These are phyloP conservation scores for Sander lucioperca DNA, from an alignment of 2,113 vertebrate genomes.

Conservation along the genomic window DNA sequence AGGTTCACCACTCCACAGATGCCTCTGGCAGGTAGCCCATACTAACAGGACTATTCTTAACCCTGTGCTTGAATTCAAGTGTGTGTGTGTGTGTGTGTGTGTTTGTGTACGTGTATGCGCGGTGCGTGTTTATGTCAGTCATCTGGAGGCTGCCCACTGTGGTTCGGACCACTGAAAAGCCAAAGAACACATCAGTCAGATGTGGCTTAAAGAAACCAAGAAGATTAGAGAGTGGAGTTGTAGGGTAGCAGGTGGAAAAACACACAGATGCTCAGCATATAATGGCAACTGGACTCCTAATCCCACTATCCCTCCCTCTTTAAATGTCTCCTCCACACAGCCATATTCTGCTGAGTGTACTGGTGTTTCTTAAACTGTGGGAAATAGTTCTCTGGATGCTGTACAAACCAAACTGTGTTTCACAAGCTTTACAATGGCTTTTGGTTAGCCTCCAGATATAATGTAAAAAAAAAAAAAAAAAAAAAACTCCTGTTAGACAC, in stretches of 20 bases:
- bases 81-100: slow-evolving; percentile 6
- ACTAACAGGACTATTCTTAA: slow-evolving; percentile 75
- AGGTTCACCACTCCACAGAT: slow-evolving; percentile 71
- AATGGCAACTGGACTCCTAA: slow-evolving; percentile 44
- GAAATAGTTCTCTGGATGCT: slow-evolving; percentile 31
- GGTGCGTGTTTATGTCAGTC: slow-evolving; percentile 63
- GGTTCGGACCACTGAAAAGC: slow-evolving; percentile 63
- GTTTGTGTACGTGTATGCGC: slow-evolving; percentile 32
- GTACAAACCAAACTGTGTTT: slow-evolving; percentile 22
- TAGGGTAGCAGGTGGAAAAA: slow-evolving; percentile 81
- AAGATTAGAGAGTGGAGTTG: slow-evolving; percentile 74
- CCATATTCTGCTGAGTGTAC: not conserved
- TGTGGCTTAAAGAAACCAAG: slow-evolving; percentile 67
- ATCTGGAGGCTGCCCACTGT: slow-evolving; percentile 76
- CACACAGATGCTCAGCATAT: slow-evolving; percentile 58
- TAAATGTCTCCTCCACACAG: slow-evolving; percentile 12
- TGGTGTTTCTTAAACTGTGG: slow-evolving; percentile 24
- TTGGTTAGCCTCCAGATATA: not conserved
- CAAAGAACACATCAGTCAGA: slow-evolving; percentile 72
- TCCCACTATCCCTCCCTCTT: not conserved
- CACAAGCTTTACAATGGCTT: slow-evolving; percentile 14
- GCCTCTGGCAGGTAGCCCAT: slow-evolving; percentile 62
- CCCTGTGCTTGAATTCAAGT: slow-evolving; percentile 46
- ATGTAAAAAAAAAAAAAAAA: not conserved
- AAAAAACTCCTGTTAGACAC: not conserved